phyloP scores from a whole-genome alignment of 2,888 invertebrate species.

The Netelia melanura region DNA sequence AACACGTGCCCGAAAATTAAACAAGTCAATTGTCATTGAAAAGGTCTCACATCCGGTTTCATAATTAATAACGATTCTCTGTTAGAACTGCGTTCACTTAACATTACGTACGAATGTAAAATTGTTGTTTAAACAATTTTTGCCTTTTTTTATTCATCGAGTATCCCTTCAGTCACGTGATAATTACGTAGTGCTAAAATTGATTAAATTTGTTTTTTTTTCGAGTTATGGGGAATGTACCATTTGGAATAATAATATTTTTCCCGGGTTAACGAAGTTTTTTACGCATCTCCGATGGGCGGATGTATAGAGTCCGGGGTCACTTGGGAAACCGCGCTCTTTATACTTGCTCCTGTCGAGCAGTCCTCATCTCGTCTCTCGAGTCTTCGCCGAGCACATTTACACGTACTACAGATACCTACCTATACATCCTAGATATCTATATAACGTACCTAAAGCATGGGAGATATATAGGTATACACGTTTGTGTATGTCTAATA shows the following conservation, averaged over 20 bases:
- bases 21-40: too few relatives aligned
- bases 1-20: too few relatives aligned
- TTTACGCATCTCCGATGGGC: slow-evolving; percentile 26
- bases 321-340: slow-evolving; percentile 3
- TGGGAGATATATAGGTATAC: neutral
- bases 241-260: slow-evolving; percentile 42
- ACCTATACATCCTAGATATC: neutral
- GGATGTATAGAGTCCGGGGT: neutral
- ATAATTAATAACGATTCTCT: too few relatives aligned
- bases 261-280: slow-evolving; percentile 34
- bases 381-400: slow-evolving; percentile 35
- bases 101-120: too few relatives aligned
- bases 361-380: slow-evolving; percentile 45
- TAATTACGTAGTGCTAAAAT: too few relatives aligned
- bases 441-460: slow-evolving; percentile 18
- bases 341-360: slow-evolving; percentile 28
- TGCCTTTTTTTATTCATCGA: too few relatives aligned
- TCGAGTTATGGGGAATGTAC: neutral
- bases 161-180: too few relatives aligned
- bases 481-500: neutral
- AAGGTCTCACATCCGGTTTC: too few relatives aligned
- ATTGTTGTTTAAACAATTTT: too few relatives aligned
- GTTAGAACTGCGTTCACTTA: too few relatives aligned
- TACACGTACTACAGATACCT: slow-evolving; percentile 4
- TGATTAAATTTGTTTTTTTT: neutral